Percentiles rank a stretch among this genome's conserved stretches.
Evolutionary conservation across 2,888 invertebrate genomes (phyloP).

Genomic region (Dryomyza anilis): DNA sequence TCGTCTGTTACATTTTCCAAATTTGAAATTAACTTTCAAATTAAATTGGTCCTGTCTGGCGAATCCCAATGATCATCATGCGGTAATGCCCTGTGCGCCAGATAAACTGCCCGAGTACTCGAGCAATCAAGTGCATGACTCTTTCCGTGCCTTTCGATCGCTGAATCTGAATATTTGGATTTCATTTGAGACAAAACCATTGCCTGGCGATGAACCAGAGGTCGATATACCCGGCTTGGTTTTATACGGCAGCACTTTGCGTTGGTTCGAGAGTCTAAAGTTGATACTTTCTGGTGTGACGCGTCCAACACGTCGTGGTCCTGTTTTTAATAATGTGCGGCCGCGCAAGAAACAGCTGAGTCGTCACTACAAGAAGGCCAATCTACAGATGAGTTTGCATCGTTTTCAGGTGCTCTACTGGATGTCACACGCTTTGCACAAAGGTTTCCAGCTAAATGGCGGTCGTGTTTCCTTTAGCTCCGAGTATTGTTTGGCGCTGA

Average conservation of each 20-base stretch:
- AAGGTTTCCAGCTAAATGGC: conserved; percentile 86
- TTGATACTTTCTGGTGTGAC: conserved; percentile 91
- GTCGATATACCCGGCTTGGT: conserved; percentile 74
- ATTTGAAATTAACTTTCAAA: conserved; percentile 80
- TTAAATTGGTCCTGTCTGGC: conserved; percentile 91
- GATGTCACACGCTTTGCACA: conserved; percentile 96
- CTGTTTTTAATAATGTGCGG: conserved; percentile 81
- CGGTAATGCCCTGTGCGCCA: conserved; percentile 94
- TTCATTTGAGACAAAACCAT: conserved; percentile 76
- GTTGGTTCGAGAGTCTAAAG: conserved; percentile 95
- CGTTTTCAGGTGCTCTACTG: conserved; percentile 82
- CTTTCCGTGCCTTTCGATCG: conserved; percentile 92
- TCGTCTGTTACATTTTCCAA: conserved; percentile 87
- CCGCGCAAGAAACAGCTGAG: conserved; percentile 90
- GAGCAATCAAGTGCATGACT: conserved; percentile 94
- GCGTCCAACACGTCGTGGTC: conserved; percentile 90
- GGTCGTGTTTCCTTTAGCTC: conserved; percentile 82
- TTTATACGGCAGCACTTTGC: conserved; percentile 89
- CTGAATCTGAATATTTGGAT: conserved; percentile 81
- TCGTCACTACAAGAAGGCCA: conserved; percentile 87
- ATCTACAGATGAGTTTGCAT: conserved; percentile 85
- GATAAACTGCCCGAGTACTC: conserved; percentile 96
- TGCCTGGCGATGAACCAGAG: conserved; percentile 62
- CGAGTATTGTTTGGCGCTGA: conserved; percentile 75
- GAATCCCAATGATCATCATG: conserved; percentile 94